Conservation (phyloP, 2,113 vertebrate genomes). For the Sciurus niger region DNA sequence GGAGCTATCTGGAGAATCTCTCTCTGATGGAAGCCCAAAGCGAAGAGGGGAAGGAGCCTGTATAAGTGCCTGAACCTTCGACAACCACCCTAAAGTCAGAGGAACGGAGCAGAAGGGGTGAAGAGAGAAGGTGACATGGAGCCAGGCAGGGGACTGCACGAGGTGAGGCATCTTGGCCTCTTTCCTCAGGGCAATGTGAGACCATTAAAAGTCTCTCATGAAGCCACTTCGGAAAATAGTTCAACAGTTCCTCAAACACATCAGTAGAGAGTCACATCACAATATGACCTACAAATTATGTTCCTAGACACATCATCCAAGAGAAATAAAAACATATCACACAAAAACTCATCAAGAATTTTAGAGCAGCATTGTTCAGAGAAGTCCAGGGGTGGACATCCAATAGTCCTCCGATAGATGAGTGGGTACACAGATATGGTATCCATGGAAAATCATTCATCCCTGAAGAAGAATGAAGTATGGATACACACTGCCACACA, state of each 20-base stretch:
- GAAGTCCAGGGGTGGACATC: background rate
- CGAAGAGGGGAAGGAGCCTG: background rate
- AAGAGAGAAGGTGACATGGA: accelerated
- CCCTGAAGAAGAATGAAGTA: background rate
- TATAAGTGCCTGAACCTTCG: background rate
- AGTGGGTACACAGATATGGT: too few species aligned
- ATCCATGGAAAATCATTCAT: background rate
- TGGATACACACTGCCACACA: accelerated
- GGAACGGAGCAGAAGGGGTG: background rate
- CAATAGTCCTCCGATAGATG: background rate
- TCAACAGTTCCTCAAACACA: background rate
- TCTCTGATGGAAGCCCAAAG: background rate
- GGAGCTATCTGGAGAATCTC: background rate
- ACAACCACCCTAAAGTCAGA: background rate
- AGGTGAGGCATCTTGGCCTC: accelerated
- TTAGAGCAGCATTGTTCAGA: background rate
- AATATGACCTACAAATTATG: background rate
- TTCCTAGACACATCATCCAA: background rate
- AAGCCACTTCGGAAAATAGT: background rate
- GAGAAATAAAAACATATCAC: background rate
- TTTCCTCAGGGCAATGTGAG: background rate
- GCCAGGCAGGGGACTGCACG: background rate
- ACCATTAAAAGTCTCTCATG: background rate
- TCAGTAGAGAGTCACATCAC: background rate
- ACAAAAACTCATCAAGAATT: background rate